These are phyloP conservation scores for Aurelia sp. DNA, from an alignment of 30 jellyfish, hydroid and myxozoan species.

Conservation along the genomic window DNA sequence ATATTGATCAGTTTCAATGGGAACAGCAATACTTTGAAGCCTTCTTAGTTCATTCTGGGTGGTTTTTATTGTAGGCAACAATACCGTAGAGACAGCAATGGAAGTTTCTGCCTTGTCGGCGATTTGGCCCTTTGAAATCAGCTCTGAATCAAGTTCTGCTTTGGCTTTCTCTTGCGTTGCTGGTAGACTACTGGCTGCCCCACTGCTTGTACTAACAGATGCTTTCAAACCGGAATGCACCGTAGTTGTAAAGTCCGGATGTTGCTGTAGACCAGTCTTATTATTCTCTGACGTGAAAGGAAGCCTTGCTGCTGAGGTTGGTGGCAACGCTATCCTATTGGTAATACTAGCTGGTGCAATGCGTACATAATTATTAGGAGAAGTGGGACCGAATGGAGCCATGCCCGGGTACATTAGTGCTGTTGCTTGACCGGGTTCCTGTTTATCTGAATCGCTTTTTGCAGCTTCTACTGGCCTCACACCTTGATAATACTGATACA, in stretches of 20 bases:
- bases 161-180: not conserved
- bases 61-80: too few relatives aligned
- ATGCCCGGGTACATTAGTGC: constrained; percentile 63
- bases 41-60: too few relatives aligned
- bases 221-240: not conserved
- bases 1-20: too few relatives aligned
- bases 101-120: too few relatives aligned
- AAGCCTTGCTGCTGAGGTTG: not conserved
- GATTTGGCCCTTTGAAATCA: not conserved
- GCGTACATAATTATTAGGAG: constrained; percentile 78
- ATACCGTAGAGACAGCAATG: too few relatives aligned
- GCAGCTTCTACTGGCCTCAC: constrained; percentile 47
- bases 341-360: constrained; percentile 84
- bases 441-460: constrained; percentile 22
- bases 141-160: not conserved
- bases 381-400: constrained; percentile 28
- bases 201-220: not conserved
- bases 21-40: too few relatives aligned
- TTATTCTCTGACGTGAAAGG: not conserved
- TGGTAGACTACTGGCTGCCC: not conserved
- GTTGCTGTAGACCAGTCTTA: not conserved
- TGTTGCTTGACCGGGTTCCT: constrained; percentile 20
- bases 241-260: not conserved
- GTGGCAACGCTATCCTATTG: constrained; percentile 30
- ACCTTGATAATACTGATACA: constrained; percentile 63